phyloP scores from a whole-genome alignment of 1,140 invertebrate species.

The Euglossa dilemma region DNA sequence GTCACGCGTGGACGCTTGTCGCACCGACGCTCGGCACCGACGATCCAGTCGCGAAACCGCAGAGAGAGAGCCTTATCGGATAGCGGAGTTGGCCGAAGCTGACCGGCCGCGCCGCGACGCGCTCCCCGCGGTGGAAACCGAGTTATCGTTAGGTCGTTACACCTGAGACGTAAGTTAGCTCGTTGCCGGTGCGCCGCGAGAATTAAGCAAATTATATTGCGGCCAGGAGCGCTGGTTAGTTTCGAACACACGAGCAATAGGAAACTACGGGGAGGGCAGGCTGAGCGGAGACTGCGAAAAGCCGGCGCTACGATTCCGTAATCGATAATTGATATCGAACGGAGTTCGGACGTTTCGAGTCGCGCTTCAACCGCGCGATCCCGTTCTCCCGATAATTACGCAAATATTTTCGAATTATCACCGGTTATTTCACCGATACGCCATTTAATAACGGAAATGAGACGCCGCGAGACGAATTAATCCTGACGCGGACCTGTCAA shows the following conservation, averaged over 20 bases:
- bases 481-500: background rate
- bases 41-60: slow-evolving; percentile 35
- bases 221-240: slow-evolving; percentile 21
- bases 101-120: slow-evolving; percentile 56
- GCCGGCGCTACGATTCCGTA: slow-evolving; percentile 17
- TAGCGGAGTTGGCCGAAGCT: slow-evolving; percentile 49
- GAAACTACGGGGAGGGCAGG: background rate
- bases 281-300: slow-evolving; percentile 1
- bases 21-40: no score
- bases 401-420: slow-evolving; percentile 10
- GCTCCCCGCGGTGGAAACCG: slow-evolving; percentile 50
- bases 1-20: slow-evolving; percentile 32
- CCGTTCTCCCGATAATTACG: background rate
- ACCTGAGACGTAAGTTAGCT: slow-evolving; percentile 65
- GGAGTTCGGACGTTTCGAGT: slow-evolving; percentile 4
- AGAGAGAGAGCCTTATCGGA: slow-evolving; percentile 51
- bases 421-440: background rate
- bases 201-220: slow-evolving; percentile 67
- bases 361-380: background rate
- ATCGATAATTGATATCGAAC: slow-evolving; percentile 38
- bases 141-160: slow-evolving; percentile 68
- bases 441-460: background rate
- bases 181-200: slow-evolving; percentile 52
- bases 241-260: slow-evolving; percentile 22
- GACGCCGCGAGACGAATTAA: slow-evolving; percentile 1